Evolutionary conservation across 2,113 vertebrate species (phyloP), one percentile per base, ranked within the genome.

Genomic region (Tachysurus vachellii): DNA sequence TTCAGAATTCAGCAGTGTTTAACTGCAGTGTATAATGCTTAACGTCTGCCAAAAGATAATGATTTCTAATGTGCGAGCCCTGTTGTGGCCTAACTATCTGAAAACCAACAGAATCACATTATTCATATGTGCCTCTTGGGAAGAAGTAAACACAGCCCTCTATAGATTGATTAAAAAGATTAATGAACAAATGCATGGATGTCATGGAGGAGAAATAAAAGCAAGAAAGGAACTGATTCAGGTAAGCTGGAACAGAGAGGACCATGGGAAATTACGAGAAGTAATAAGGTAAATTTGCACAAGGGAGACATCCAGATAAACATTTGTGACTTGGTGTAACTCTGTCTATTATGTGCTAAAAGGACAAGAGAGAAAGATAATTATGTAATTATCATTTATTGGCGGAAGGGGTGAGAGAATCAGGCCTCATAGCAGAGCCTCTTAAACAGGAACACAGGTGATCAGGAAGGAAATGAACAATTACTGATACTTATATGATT

Each of bases 301-400:
- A 73, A 73, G 36, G 70, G 70, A 73, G 36, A 73, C 70, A 42
- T 73, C 70, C 36, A 73, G 70, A 44, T 73, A 73, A 73, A 44
- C 36, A 11, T 44, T 44, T 73, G 70, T 17, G 70, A 44, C 70
- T 44, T 73, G 21, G 70, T 44, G 70, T 44, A 73, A 73, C 19
- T 21, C 19, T 21, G 19, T 73, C 68, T 71, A 17, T 42, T 71
- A 71, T 3, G 31, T 9, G 16, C 31, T 71, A 42, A 71, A 36
- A 42, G 68, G 31, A 31, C n/a, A 16, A 8, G 23, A 62, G 59
- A 31, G 28, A 70, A 28, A 71, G 2, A 19, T 17, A 36, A 42
- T 71, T 19, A 9, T 71, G 0, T 9, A 71, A 71, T 71, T 71
- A 36, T 71, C 19, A 42, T 42, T 71, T 36, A 71, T 71, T 71